Evolutionary conservation across 2,888 invertebrate genomes (phyloP).

Genomic region (Sinelater perroti): DNA sequence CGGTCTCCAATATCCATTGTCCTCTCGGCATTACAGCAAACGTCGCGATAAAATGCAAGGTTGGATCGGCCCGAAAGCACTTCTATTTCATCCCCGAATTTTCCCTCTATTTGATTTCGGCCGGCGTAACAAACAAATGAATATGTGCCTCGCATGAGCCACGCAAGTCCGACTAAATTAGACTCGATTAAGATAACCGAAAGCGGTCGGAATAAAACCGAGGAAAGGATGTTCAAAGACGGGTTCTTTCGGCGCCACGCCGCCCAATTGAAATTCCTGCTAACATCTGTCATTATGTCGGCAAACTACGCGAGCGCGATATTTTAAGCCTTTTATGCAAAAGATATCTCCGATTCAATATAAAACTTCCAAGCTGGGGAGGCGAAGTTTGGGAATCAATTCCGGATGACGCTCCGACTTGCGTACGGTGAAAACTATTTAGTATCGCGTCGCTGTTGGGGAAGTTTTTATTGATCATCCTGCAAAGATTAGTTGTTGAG

Average conservation of each 20-base stretch:
- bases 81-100: conserved; percentile 5
- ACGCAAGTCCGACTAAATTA: no score
- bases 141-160: no score
- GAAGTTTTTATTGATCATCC: no score
- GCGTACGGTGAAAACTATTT: no score
- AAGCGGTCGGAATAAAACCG: no score
- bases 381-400: conserved; percentile 1
- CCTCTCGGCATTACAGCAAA: conserved; percentile 8
- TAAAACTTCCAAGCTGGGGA: conserved; percentile 3
- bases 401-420: background rate
- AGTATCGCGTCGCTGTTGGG: no score
- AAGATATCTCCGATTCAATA: conserved; percentile 14
- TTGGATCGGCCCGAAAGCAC: background rate
- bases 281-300: background rate
- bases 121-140: background rate
- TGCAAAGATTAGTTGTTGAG: no score
- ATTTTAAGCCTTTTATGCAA: conserved; percentile 18
- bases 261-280: conserved; percentile 6
- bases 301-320: conserved; percentile 5
- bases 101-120: background rate
- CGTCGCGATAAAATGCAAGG: conserved; percentile 21
- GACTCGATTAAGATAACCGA: no score
- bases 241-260: background rate
- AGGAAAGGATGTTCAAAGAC: no score
- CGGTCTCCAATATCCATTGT: conserved; percentile 29